Evolutionary conservation across 2,113 vertebrate genomes (phyloP), one percentile per base, ranked within the genome.

Genomic region (Perognathus longimembris): DNA sequence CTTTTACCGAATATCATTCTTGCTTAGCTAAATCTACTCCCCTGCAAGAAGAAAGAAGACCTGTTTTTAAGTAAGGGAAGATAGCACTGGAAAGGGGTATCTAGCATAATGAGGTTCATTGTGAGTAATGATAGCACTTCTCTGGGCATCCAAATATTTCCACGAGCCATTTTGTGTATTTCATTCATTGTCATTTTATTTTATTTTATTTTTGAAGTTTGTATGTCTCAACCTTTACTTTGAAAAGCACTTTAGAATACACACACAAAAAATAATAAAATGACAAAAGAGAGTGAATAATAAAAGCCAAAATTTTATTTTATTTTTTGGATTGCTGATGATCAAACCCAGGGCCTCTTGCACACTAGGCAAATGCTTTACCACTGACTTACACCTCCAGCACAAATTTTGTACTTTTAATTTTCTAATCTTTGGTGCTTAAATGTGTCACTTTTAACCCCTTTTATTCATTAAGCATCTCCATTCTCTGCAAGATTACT

Each of bases 361-460:
- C 3, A 30, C 3, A 8, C 28, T 59, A 59, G 40, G 26, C n/a
- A 38, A 32, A 20, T 34, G 40, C n/a, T 54, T 3, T 34, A 7
- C 2, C 54, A 67, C 24, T 38, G n/a, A 92, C 5, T 66, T 26
- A 17, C 1, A 38, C 54, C 26, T 26, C 8, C 18, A 63, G 54
- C 18, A 45, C 17, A 71, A 38, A 5, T 69, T 80, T 79, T 89
- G 50, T 88, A 79, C 28, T 79, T 70, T 88, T 57, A 45, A 69
- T 26, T 84, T 87, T 87, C 32, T 42, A 54, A 24, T 71, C 21
- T 91, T 89, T 75, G 24, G 83, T 66, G 28, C 42, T 89, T 54
- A 70, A 38, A 36, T 75, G 17, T 38, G 3, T 85, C 38, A 40
- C 26, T 42, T 88, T 59, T 6, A 80, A 70, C 32, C 34, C 59